These are phyloP conservation scores for Copsychus sechellarum DNA, from an alignment of 2,113 vertebrate species.

Conservation along the genomic window DNA sequence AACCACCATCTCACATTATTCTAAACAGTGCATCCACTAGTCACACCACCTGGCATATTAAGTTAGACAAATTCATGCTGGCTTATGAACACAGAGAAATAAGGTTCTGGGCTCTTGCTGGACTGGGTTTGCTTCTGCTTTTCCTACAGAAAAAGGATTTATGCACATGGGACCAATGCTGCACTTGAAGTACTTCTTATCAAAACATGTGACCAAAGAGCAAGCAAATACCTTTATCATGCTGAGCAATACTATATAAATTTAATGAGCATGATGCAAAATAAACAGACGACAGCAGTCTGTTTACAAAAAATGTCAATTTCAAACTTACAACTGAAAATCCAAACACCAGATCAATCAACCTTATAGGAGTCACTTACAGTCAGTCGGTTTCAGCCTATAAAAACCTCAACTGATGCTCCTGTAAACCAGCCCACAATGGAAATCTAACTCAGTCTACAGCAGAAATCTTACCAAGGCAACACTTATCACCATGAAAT, in stretches of 20 bases:
- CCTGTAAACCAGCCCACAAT: neutral
- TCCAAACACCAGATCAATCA: neutral
- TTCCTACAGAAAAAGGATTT: neutral
- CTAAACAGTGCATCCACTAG: neutral
- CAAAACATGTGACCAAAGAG: neutral
- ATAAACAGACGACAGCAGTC: neutral
- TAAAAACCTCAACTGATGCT: neutral
- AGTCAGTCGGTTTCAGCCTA: neutral
- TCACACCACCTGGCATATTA: neutral
- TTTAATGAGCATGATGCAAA: neutral
- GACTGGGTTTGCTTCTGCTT: neutral
- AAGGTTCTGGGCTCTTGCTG: neutral
- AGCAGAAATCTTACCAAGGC: neutral
- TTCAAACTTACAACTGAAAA: neutral
- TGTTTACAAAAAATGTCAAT: neutral
- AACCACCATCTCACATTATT: neutral
- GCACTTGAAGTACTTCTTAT: neutral
- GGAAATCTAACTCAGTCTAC: neutral
- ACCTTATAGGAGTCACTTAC: neutral
- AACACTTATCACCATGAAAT: neutral
- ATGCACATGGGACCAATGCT: rapidly evolving
- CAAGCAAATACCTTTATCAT: neutral
- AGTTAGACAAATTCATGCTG: neutral
- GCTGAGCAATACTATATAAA: neutral
- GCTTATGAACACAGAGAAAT: neutral